Conservation (phyloP, 2,113 vertebrate genomes). For the Lutjanus erythropterus region DNA sequence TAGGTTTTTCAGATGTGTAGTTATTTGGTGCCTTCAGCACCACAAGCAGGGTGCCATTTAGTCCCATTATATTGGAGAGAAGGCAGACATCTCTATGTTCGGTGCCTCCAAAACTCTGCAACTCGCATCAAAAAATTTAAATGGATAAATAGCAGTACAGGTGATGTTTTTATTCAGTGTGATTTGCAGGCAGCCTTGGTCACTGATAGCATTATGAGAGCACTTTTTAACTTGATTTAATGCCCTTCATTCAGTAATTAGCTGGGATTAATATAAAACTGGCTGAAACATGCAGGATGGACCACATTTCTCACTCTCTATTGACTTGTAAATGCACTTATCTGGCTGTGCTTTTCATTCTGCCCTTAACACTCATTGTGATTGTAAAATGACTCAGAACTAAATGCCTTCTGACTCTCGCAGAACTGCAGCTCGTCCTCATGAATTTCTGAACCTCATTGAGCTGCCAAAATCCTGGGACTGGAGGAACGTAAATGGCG, state of each 20-base stretch:
- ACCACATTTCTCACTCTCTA: constrained; percentile 1
- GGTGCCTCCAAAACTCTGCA: too few relatives aligned
- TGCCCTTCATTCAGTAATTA: neutral
- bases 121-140: too few relatives aligned
- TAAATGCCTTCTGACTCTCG: neutral
- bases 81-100: too few relatives aligned
- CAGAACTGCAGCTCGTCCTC: constrained; percentile 80
- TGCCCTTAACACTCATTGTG: neutral
- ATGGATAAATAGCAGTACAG: too few relatives aligned
- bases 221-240: neutral
- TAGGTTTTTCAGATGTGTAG: too few relatives aligned
- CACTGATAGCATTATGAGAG: neutral
- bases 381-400: neutral
- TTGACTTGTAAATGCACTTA: neutral
- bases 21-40: too few relatives aligned
- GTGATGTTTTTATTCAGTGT: too few relatives aligned
- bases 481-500: constrained; percentile 89
- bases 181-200: neutral
- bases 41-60: too few relatives aligned
- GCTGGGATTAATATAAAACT: neutral
- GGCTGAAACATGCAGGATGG: neutral
- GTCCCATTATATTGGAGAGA: too few relatives aligned
- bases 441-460: constrained; percentile 83
- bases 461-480: constrained; percentile 89
- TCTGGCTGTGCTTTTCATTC: too few relatives aligned